A percentile compares a stretch with the other conserved stretches of the same genome.
Evolutionary conservation across 2,888 invertebrate species (phyloP).

Genomic region (Laspeyria flexula): DNA sequence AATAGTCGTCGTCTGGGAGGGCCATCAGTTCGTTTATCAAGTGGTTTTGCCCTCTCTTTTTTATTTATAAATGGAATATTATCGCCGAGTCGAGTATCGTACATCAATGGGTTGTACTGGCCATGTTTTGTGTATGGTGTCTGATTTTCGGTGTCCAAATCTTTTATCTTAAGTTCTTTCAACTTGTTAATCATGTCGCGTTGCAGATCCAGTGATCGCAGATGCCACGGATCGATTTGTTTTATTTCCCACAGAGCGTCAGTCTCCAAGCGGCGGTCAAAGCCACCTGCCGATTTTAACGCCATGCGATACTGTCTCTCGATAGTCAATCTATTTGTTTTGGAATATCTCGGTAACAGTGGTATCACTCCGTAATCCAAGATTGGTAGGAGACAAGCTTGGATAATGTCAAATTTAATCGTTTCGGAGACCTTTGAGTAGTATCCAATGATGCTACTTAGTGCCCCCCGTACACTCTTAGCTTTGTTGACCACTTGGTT

Average conservation of each 20-base stretch:
- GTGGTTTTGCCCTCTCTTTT: too few relatives aligned
- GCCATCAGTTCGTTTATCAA: too few relatives aligned
- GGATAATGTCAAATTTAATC: conserved; percentile 3
- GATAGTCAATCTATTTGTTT: not conserved
- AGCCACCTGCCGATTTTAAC: conserved; percentile 3
- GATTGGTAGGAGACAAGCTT: conserved; percentile 4
- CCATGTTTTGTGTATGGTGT: too few relatives aligned
- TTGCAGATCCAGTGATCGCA: too few relatives aligned
- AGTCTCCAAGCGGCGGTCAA: conserved; percentile 4
- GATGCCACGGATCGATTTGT: too few relatives aligned
- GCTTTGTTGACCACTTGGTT: not conserved
- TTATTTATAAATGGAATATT: too few relatives aligned
- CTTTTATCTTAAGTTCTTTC: too few relatives aligned
- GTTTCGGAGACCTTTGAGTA: not conserved
- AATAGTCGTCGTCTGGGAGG: too few relatives aligned
- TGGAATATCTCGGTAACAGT: conserved; percentile 4
- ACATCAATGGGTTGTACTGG: too few relatives aligned
- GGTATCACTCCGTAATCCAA: conserved; percentile 10
- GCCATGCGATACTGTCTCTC: conserved; percentile 12
- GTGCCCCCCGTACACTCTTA: not conserved
- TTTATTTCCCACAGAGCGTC: not conserved
- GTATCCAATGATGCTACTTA: not conserved
- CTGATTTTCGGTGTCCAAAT: too few relatives aligned
- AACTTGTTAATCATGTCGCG: too few relatives aligned
- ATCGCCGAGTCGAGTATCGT: too few relatives aligned